Evolutionary conservation across 2,888 invertebrate species (phyloP).

Genomic region (Eupsilia transversa): DNA sequence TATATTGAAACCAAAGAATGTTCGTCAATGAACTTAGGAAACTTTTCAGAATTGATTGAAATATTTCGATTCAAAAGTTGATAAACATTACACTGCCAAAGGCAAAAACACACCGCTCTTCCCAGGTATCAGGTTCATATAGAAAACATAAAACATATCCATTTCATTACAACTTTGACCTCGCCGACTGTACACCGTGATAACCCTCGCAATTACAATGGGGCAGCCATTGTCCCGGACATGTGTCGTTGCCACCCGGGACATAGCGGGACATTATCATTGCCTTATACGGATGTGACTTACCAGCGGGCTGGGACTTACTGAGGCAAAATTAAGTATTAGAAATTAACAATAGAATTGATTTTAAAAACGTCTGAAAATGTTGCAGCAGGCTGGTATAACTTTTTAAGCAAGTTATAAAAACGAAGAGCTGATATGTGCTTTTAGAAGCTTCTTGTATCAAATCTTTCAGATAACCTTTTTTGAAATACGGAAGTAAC

Average conservation of each 20-base stretch:
- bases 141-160: conserved; percentile 53
- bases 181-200: conserved; percentile 58
- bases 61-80: neutral
- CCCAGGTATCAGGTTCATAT: conserved; percentile 17
- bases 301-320: conserved; percentile 13
- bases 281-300: conserved; percentile 55
- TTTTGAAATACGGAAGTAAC: neutral
- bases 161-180: conserved; percentile 69
- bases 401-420: neutral
- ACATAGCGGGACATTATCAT: conserved; percentile 63
- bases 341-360: neutral
- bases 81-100: neutral
- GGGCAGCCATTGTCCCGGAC: conserved; percentile 70
- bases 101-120: conserved; percentile 6
- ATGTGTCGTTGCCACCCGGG: conserved; percentile 68
- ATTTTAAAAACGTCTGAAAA: neutral
- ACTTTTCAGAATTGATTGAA: neutral
- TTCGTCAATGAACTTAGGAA: no score
- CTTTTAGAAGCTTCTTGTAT: neutral
- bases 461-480: neutral
- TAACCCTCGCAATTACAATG: conserved; percentile 78
- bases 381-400: neutral
- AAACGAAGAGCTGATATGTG: neutral
- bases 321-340: conserved; percentile 18
- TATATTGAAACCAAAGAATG: no score